phyloP scores from a whole-genome alignment of 2,797 vertebrate species.

The Labeo calbasu region DNA sequence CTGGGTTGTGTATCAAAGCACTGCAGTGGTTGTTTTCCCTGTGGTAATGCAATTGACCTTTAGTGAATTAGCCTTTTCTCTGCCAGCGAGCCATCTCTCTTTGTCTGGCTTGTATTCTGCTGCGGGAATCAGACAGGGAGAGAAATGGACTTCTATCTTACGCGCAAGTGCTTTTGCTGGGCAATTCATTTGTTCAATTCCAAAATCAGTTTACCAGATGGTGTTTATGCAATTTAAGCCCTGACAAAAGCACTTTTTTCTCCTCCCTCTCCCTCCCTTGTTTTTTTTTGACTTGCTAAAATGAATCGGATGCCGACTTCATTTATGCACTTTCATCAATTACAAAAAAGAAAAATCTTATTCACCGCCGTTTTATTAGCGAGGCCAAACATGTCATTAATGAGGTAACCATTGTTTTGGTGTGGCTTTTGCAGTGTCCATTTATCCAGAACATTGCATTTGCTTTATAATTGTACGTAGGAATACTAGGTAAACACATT shows the following conservation, averaged over 20 bases:
- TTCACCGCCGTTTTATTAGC: slow-evolving; percentile 57
- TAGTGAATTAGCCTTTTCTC: slow-evolving; percentile 71
- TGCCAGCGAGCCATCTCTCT: slow-evolving; percentile 63
- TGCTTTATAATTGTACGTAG: slow-evolving; percentile 14
- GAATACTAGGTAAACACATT: slow-evolving; percentile 40
- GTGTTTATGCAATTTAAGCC: slow-evolving; percentile 74
- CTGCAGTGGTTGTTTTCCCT: slow-evolving; percentile 65
- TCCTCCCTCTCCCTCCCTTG: slow-evolving; percentile 40
- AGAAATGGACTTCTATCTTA: slow-evolving; percentile 67
- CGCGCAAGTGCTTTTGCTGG: slow-evolving; percentile 54
- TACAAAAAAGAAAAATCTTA: slow-evolving; percentile 66
- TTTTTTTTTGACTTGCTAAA: slow-evolving; percentile 59
- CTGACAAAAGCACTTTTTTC: slow-evolving; percentile 65
- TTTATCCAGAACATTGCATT: slow-evolving; percentile 35
- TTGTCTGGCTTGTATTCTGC: slow-evolving; percentile 65
- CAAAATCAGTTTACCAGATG: slow-evolving; percentile 73
- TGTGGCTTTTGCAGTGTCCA: neutral
- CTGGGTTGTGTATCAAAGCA: slow-evolving; percentile 61
- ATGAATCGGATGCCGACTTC: slow-evolving; percentile 69
- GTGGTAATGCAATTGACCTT: slow-evolving; percentile 71
- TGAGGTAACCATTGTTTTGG: slow-evolving; percentile 31
- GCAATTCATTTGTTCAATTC: slow-evolving; percentile 67
- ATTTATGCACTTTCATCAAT: slow-evolving; percentile 73
- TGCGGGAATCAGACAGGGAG: slow-evolving; percentile 65
- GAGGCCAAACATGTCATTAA: slow-evolving; percentile 49